Percentiles rank a stretch among this genome's conserved stretches.
phyloP scores from a whole-genome alignment of 2,797 vertebrate genomes.

The Dallia pectoralis region DNA sequence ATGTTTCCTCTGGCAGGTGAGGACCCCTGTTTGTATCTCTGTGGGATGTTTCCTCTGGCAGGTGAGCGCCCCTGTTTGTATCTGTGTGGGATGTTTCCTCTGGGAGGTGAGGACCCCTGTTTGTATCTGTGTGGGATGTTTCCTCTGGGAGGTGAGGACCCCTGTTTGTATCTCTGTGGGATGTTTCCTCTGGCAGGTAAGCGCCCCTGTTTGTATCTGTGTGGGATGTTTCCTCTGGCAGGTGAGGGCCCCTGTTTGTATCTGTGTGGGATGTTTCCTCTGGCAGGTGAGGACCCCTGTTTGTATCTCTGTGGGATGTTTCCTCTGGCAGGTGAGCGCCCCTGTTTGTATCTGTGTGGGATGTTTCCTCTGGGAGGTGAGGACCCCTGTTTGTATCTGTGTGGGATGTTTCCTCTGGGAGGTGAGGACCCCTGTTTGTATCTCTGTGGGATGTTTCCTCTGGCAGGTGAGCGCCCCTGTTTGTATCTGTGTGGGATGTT shows the following conservation, averaged over 20 bases:
- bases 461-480: constrained; percentile 76
- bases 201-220: constrained; percentile 65
- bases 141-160: neutral
- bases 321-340: neutral
- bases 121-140: neutral
- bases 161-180: constrained; percentile 78
- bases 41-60: neutral
- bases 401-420: neutral
- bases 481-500: constrained; percentile 86
- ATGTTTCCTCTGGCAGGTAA: constrained; percentile 86
- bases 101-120: no score
- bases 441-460: constrained; percentile 86
- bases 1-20: neutral
- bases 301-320: constrained; percentile 1
- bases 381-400: no score
- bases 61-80: neutral
- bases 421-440: neutral
- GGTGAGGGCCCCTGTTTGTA: neutral
- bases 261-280: neutral
- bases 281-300: neutral
- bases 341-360: neutral
- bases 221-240: neutral
- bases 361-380: constrained; percentile 1
- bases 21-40: neutral
- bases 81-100: constrained; percentile 10